phyloP scores from a whole-genome alignment of 2,113 vertebrate genomes.

The Noturus placidus region DNA sequence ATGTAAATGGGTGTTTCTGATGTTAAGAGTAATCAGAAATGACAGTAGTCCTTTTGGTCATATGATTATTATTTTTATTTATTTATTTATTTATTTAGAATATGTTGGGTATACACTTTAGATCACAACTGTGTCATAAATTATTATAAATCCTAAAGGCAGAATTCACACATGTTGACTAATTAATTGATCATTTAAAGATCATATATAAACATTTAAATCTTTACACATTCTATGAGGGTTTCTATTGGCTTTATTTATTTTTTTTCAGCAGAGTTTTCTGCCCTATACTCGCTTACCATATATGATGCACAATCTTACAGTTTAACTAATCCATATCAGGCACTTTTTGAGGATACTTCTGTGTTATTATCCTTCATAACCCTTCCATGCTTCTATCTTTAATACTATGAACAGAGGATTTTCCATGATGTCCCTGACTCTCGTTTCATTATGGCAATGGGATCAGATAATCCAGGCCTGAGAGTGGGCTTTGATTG shows the following conservation, averaged over 20 bases:
- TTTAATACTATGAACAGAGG: constrained; percentile 71
- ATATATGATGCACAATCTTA: constrained; percentile 58
- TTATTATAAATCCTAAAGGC: not conserved
- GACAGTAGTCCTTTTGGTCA: not conserved
- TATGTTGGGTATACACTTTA: not conserved
- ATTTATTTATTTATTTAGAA: not conserved
- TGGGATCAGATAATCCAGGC: constrained; percentile 73
- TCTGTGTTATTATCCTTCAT: constrained; percentile 57
- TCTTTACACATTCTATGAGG: no score
- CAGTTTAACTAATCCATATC: constrained; percentile 51
- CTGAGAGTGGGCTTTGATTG: constrained; percentile 65
- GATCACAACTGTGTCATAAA: no score
- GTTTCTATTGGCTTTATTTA: no score
- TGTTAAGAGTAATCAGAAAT: not conserved
- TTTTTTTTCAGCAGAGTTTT: no score
- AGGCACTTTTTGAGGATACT: constrained; percentile 61
- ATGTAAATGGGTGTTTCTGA: not conserved
- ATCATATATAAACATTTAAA: no score
- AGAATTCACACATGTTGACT: not conserved
- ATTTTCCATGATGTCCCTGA: constrained; percentile 71
- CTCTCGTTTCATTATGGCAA: constrained; percentile 76
- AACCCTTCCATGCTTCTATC: constrained; percentile 49
- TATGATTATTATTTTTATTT: not conserved
- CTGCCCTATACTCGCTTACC: not conserved
- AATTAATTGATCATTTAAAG: not conserved